Percentiles rank a stretch among this genome's conserved stretches.
Evolutionary conservation across 2,888 invertebrate genomes (phyloP).

Genomic region (Trissonchulus latispiculum): DNA sequence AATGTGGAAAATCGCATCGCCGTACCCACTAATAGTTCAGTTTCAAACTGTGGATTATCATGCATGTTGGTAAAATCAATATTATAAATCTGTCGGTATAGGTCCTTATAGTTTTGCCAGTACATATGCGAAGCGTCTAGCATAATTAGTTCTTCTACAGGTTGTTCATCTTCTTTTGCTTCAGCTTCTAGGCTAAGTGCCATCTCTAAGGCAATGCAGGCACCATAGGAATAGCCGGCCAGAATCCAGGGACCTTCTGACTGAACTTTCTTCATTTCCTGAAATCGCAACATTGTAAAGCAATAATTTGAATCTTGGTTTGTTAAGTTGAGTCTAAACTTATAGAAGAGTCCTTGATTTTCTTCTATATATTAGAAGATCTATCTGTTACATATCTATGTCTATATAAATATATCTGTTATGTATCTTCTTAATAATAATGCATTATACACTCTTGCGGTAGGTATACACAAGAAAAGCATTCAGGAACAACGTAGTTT

Average conservation of each 20-base stretch:
- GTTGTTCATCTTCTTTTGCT: neutral
- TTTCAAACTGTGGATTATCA: conserved; percentile 25
- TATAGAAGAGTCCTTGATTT: too few relatives aligned
- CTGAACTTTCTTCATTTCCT: conserved; percentile 62
- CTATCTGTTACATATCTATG: too few relatives aligned
- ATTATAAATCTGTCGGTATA: conserved; percentile 39
- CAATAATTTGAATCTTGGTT: too few relatives aligned
- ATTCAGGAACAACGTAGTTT: too few relatives aligned
- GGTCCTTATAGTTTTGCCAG: conserved; percentile 45
- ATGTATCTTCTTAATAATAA: too few relatives aligned
- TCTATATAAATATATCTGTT: too few relatives aligned
- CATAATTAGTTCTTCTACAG: conserved; percentile 13
- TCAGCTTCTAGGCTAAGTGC: conserved; percentile 56
- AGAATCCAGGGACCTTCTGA: conserved; percentile 69
- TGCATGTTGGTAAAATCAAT: conserved; percentile 42
- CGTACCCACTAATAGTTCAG: conserved; percentile 64
- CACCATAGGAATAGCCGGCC: conserved; percentile 86
- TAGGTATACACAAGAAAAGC: too few relatives aligned
- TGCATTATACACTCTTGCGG: too few relatives aligned
- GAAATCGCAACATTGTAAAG: too few relatives aligned
- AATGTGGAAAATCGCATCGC: conserved; percentile 62
- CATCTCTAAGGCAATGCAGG: conserved; percentile 83
- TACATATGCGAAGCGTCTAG: conserved; percentile 24
- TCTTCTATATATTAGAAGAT: too few relatives aligned
- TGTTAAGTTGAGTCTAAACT: too few relatives aligned